Percentiles rank a stretch among this genome's conserved stretches.
These are phyloP conservation scores for Centropus bengalensis DNA, from an alignment of 2,113 vertebrate genomes.

Conservation along the genomic window DNA sequence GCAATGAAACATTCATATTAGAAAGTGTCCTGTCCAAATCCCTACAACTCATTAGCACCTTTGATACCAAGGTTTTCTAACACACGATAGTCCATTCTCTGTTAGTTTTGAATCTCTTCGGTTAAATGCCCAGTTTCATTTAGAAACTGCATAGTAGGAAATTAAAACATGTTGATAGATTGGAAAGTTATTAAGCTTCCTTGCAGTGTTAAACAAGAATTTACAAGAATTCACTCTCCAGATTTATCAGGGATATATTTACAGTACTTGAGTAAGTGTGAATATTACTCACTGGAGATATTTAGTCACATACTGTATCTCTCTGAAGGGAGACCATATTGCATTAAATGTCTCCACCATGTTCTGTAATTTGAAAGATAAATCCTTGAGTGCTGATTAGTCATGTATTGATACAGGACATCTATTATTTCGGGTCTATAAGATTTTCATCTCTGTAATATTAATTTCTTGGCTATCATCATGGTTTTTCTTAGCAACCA, in stretches of 20 bases:
- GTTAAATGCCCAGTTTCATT: conserved; percentile 26
- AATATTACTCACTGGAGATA: conserved; percentile 73
- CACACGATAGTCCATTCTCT: neutral
- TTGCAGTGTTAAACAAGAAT: conserved; percentile 72
- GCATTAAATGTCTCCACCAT: conserved; percentile 72
- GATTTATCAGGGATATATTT: conserved; percentile 69
- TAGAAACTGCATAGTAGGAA: conserved; percentile 38
- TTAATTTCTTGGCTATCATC: conserved; percentile 67
- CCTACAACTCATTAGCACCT: neutral
- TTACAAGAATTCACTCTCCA: conserved; percentile 68
- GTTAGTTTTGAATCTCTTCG: neutral
- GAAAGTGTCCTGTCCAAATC: neutral
- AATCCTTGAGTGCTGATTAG: conserved; percentile 69
- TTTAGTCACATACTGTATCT: conserved; percentile 70
- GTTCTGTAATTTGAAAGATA: conserved; percentile 68
- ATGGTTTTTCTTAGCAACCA: conserved; percentile 55
- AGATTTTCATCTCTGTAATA: conserved; percentile 60
- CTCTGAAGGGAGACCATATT: conserved; percentile 70
- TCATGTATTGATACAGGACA: conserved; percentile 70
- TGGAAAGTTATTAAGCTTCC: conserved; percentile 68
- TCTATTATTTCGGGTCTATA: conserved; percentile 70
- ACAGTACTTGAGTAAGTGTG: conserved; percentile 71
- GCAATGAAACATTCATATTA: neutral
- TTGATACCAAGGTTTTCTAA: neutral
- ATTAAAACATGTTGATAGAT: conserved; percentile 74